A percentile compares a stretch with the other conserved stretches of the same genome.
phyloP scores from a whole-genome alignment of 2,113 vertebrate species.

The Corynorhinus townsendii region DNA sequence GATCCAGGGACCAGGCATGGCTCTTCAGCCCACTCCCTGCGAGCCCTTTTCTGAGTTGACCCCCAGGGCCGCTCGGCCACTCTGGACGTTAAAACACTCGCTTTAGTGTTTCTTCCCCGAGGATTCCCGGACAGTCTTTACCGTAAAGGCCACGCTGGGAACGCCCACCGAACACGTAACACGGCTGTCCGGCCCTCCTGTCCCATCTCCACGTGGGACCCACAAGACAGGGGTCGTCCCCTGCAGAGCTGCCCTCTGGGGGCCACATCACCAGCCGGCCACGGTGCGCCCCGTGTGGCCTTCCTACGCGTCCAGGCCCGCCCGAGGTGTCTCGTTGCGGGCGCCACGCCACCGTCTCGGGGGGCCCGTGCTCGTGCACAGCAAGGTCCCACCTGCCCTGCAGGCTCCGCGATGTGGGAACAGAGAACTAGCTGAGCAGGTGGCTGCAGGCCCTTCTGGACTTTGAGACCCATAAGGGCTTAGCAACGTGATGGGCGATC shows the following conservation, averaged over 20 bases:
- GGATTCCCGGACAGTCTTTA: slow-evolving; percentile 20
- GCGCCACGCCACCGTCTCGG: neutral
- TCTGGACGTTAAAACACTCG: neutral
- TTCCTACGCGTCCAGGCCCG: neutral
- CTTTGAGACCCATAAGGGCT: neutral
- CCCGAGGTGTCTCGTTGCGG: neutral
- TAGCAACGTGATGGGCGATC: neutral
- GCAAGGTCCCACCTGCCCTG: neutral
- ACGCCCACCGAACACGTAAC: neutral
- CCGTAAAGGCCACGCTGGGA: slow-evolving; percentile 8
- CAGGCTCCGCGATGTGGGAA: neutral
- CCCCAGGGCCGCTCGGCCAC: neutral
- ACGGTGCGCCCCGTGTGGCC: neutral
- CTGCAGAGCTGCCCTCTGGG: neutral
- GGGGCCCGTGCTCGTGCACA: neutral
- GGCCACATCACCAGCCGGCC: neutral
- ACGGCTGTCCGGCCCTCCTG: neutral
- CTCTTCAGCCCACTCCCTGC: neutral
- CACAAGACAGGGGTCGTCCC: neutral
- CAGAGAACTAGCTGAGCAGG: neutral
- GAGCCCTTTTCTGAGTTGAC: neutral
- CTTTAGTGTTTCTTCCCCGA: neutral
- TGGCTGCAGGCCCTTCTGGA: neutral
- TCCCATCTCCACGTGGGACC: neutral
- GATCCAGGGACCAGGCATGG: neutral